Evolutionary conservation across 2,113 vertebrate genomes (phyloP).

Genomic region (Psittacus erithacus): DNA sequence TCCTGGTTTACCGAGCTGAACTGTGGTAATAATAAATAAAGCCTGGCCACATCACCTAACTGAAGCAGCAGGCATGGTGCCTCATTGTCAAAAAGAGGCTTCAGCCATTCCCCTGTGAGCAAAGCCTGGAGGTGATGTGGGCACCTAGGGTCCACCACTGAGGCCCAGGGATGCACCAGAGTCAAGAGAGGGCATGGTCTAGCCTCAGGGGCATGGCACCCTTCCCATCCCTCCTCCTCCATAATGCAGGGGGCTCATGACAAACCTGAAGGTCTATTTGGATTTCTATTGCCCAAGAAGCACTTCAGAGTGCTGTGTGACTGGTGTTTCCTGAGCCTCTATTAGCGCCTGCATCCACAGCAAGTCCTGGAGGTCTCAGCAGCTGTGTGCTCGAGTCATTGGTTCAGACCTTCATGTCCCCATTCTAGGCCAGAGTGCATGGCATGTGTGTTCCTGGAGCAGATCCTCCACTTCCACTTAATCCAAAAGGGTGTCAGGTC

Average conservation of each 20-base stretch:
- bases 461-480: background rate
- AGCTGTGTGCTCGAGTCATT: rapidly evolving
- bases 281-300: background rate
- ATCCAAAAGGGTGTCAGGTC: background rate
- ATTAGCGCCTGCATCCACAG: background rate
- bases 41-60: background rate
- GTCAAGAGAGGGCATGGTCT: background rate
- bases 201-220: background rate
- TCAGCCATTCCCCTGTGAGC: background rate
- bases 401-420: background rate
- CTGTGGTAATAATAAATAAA: background rate
- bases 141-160: background rate
- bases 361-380: background rate
- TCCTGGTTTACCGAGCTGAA: background rate
- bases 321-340: background rate
- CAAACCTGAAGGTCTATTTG: background rate
- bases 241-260: background rate
- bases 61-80: background rate
- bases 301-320: background rate
- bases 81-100: background rate
- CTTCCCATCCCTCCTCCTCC: background rate
- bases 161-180: background rate
- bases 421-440: background rate
- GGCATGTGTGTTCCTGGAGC: background rate
- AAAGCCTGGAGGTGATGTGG: background rate